phyloP scores from a whole-genome alignment of 2,888 invertebrate genomes.

The Exocentrus adspersus region DNA sequence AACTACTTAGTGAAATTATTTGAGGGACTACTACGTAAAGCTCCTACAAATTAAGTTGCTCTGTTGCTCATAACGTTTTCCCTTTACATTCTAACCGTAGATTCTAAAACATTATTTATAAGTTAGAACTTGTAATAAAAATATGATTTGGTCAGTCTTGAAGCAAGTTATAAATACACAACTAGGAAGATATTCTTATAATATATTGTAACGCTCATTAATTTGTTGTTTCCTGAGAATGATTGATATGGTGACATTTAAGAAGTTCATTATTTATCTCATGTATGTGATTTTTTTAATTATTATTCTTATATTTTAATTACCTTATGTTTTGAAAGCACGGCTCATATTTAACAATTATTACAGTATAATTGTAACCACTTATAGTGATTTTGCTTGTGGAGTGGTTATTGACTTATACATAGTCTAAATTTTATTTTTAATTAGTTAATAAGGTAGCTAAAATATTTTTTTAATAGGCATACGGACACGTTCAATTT shows the following conservation, averaged over 20 bases:
- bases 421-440: slow-evolving; percentile 23
- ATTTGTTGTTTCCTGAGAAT: neutral
- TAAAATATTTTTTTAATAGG: slow-evolving; percentile 26
- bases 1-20: slow-evolving; percentile 1
- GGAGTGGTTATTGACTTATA: slow-evolving; percentile 8
- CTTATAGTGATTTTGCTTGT: slow-evolving; percentile 17
- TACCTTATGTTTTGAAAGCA: slow-evolving; percentile 15
- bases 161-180: neutral
- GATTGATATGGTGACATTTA: slow-evolving; percentile 4
- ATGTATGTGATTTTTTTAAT: neutral
- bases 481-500: slow-evolving; percentile 3
- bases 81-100: neutral
- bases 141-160: neutral
- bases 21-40: neutral
- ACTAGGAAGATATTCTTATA: neutral
- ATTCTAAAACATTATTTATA: neutral
- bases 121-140: neutral
- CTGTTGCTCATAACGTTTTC: neutral
- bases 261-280: neutral
- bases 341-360: slow-evolving; percentile 24
- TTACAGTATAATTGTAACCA: slow-evolving; percentile 6
- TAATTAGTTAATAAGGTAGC: slow-evolving; percentile 25
- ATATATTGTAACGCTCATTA: neutral
- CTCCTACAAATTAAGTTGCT: slow-evolving; percentile 2
- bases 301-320: slow-evolving; percentile 8